phyloP scores from a whole-genome alignment of 2,113 vertebrate genomes.

The Bos javanicus region DNA sequence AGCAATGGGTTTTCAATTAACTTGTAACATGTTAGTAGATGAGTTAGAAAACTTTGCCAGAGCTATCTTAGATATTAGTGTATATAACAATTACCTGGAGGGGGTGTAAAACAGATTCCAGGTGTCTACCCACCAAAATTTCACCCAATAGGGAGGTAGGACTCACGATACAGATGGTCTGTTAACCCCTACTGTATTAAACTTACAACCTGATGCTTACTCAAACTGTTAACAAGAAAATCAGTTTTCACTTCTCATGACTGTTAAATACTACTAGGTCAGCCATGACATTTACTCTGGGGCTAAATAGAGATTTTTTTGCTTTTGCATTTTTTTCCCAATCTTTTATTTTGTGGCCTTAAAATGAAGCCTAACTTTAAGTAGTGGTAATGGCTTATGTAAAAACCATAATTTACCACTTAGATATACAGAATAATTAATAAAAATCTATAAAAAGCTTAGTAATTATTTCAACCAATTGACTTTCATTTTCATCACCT shows the following conservation, averaged over 20 bases:
- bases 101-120: background rate
- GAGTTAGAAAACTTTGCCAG: background rate
- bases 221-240: background rate
- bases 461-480: background rate
- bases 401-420: background rate
- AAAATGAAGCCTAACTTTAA: background rate
- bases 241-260: background rate
- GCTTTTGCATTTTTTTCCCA: background rate
- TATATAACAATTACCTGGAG: background rate
- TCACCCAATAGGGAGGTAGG: fast-evolving
- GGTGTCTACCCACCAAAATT: background rate
- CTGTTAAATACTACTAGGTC: background rate
- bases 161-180: background rate
- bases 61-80: background rate
- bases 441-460: background rate
- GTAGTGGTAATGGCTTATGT: background rate
- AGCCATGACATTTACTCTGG: background rate
- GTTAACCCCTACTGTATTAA: background rate
- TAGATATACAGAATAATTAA: background rate
- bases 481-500: background rate
- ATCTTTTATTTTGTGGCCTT: background rate
- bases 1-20: background rate
- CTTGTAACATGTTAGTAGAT: background rate
- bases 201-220: background rate
- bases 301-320: background rate